Base-by-base conservation (phyloP, 2,797 vertebrate genomes). In the Sternarchorhynchus goeldii region DNA sequence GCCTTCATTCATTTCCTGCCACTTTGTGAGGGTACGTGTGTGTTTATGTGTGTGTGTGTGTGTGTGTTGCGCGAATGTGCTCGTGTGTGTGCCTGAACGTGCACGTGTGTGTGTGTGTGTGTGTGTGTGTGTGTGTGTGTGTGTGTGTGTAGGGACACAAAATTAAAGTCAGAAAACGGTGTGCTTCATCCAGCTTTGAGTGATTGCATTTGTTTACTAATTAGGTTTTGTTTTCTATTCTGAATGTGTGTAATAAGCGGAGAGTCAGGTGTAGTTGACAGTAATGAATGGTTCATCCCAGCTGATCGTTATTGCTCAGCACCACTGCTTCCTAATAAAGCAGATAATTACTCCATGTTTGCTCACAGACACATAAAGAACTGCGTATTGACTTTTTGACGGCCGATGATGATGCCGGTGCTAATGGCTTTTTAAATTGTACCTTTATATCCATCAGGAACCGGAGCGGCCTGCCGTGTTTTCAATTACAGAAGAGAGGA, bases 271-370 rank as follows among this genome's bases (percentile, higher is more conserved):
- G 91, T 89, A 86, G 89, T 87, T 93, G 93, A 93, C 93, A 93
- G 91, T 94, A 94, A 94, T 94, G 92, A 94, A 94, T 94, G 93
- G 91, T 91, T 92, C 91, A 89, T 93, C 91, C 91, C 85, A 86
- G 90, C 89, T 87, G 90, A 92, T 93, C 87, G 82, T 93, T 93
- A 93, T 93, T 93, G 91, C 90, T 88, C 88, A 88, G 88, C 73
- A 77, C 76, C 89, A 89, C 87, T 85, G 86, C 87, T 84, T 88
- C 89, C 91, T 93, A 93, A 94, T 92, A 93, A 93, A 92, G 91
- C 90, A 85, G 90, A 93, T 93, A 93, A 93, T 94, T 93, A 93
- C 93, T 93, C 90, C 86, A 87, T 93, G 91, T 93, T 93, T 91
- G 92, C 91, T 90, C 84, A 89, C 90, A 92, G 91, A 91, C 90